A percentile compares a stretch with the other conserved stretches of the same genome.
Conservation (phyloP, 2,113 vertebrate species). For the Chascanopsetta lugubris region DNA sequence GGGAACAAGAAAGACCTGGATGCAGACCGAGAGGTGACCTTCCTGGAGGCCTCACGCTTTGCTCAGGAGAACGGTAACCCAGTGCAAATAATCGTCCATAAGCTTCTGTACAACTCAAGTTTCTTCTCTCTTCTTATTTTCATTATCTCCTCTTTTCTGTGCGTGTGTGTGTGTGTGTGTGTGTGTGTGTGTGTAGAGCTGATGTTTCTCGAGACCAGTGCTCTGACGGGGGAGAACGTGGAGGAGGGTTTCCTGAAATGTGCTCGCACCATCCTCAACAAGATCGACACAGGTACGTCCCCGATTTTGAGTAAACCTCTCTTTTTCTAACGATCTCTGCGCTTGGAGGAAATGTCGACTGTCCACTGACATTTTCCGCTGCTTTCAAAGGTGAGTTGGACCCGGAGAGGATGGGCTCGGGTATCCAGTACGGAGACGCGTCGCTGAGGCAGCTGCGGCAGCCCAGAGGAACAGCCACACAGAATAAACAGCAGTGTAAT, state of each 20-base stretch:
- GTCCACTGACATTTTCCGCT: background rate
- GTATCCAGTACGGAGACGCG: conserved; percentile 91
- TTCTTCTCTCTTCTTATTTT: background rate
- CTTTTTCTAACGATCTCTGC: no score
- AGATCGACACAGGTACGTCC: conserved; percentile 94
- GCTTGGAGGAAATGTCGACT: background rate
- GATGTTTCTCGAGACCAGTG: conserved; percentile 93
- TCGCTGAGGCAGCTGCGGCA: conserved; percentile 89
- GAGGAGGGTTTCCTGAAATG: conserved; percentile 93
- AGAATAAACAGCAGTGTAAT: conserved; percentile 87
- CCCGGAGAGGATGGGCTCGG: conserved; percentile 94
- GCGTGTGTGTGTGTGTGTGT: background rate
- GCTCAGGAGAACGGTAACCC: conserved; percentile 91
- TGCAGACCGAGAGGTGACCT: conserved; percentile 91
- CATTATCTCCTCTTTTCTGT: no score
- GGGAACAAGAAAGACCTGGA: conserved; percentile 96
- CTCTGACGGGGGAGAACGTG: conserved; percentile 92
- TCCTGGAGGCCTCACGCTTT: conserved; percentile 91
- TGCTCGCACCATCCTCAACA: conserved; percentile 90
- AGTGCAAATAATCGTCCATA: no score
- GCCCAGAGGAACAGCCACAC: conserved; percentile 83
- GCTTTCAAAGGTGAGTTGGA: conserved; percentile 86
- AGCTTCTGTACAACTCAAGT: no score
- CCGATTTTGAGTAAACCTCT: no score
- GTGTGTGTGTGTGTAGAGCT: conserved; percentile 76